phyloP scores from a whole-genome alignment of 2,113 vertebrate genomes.

The Xiphias gladius region DNA sequence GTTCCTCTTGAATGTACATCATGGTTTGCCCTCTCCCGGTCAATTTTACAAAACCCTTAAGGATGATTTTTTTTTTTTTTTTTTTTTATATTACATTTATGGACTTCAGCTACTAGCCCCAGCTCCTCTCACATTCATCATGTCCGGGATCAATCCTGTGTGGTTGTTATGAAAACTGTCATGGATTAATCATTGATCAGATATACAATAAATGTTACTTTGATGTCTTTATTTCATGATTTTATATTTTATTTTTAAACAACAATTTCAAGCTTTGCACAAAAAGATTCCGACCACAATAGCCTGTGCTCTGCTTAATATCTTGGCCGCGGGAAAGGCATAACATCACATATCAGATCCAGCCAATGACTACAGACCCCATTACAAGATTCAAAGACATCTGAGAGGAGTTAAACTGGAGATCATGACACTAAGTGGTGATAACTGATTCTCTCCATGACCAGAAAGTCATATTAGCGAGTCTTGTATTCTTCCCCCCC shows the following conservation, averaged over 20 bases:
- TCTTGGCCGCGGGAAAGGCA: constrained; percentile 69
- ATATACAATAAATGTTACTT: constrained; percentile 13
- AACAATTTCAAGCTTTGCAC: constrained; percentile 86
- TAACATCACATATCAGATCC: constrained; percentile 75
- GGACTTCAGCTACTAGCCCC: too few relatives aligned
- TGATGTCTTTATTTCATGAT: constrained; percentile 75
- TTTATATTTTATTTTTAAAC: constrained; percentile 76
- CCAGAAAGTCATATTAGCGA: constrained; percentile 32
- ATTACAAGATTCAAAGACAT: constrained; percentile 70
- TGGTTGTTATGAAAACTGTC: not conserved
- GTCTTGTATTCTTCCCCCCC: constrained; percentile 19
- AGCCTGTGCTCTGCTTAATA: constrained; percentile 77
- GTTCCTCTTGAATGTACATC: too few relatives aligned
- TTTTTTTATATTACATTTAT: too few relatives aligned
- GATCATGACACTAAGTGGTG: constrained; percentile 68
- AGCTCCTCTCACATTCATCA: not conserved
- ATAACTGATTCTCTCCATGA: constrained; percentile 52
- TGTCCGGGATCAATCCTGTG: not conserved
- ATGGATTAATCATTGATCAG: not conserved
- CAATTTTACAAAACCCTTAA: not conserved
- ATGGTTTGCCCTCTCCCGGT: too few relatives aligned
- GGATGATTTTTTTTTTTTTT: too few relatives aligned
- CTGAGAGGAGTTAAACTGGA: constrained; percentile 65
- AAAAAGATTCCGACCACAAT: constrained; percentile 77
- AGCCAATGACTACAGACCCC: constrained; percentile 69